phyloP scores from a whole-genome alignment of 2,888 invertebrate genomes.

The Clanis bilineata region DNA sequence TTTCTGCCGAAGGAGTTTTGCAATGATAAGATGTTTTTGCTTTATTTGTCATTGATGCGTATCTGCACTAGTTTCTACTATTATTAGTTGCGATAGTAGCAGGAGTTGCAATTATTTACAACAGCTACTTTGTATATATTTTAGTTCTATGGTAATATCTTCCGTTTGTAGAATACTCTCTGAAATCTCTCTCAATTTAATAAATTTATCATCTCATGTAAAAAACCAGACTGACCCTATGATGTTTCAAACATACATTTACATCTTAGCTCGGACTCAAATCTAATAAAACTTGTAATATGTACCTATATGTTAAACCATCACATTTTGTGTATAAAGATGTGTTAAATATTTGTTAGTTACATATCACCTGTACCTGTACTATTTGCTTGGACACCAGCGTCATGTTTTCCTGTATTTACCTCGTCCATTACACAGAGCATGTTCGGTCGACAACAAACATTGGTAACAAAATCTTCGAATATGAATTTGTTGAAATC shows the following conservation, averaged over 20 bases:
- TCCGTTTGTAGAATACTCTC: no score
- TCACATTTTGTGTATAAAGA: not conserved
- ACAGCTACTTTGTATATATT: no score
- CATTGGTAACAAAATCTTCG: not conserved
- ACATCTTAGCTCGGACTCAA: not conserved
- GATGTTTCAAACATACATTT: not conserved
- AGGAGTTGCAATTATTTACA: no score
- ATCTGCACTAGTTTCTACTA: not conserved
- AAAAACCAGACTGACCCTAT: not conserved
- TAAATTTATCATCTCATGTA: not conserved
- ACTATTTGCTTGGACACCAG: not conserved
- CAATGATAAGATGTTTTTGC: not conserved
- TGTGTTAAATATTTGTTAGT: not conserved
- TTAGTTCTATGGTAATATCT: no score
- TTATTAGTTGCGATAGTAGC: not conserved
- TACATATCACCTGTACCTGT: not conserved
- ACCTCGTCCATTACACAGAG: not conserved
- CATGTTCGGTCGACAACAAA: not conserved
- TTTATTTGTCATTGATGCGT: not conserved
- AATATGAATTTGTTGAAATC: not conserved
- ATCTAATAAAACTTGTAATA: not conserved
- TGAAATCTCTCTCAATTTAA: no score
- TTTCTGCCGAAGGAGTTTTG: not conserved
- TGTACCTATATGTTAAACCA: no score
- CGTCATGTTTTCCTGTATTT: not conserved